A percentile compares a stretch with the other conserved stretches of the same genome.
Evolutionary conservation across 2,888 invertebrate species (phyloP).

Genomic region (Mantis religiosa): DNA sequence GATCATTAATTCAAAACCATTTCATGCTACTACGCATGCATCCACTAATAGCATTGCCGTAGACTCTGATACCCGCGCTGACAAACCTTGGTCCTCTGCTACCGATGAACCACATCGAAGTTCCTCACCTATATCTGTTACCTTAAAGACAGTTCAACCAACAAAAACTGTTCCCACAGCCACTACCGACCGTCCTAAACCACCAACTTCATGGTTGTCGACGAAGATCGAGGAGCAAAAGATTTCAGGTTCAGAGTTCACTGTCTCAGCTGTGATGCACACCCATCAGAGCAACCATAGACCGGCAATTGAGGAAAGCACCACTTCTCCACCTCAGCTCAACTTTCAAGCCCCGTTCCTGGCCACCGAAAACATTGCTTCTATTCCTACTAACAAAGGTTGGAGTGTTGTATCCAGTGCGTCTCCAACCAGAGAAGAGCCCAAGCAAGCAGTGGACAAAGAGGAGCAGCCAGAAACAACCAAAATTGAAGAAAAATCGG

Average conservation of each 20-base stretch:
- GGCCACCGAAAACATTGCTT: slow-evolving; percentile 59
- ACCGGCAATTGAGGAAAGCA: not conserved
- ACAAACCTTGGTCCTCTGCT: not conserved
- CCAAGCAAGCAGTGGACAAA: slow-evolving; percentile 21
- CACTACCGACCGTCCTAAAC: slow-evolving; percentile 26
- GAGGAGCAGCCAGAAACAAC: slow-evolving; percentile 32
- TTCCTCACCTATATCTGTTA: slow-evolving; percentile 23
- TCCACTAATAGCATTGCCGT: not conserved
- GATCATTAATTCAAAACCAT: slow-evolving; percentile 28
- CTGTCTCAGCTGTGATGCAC: slow-evolving; percentile 46
- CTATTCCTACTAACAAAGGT: slow-evolving; percentile 52
- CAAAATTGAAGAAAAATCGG: slow-evolving; percentile 30
- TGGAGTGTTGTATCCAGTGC: slow-evolving; percentile 52
- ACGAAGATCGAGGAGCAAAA: not conserved
- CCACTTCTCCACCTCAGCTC: slow-evolving; percentile 21
- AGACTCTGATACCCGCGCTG: not conserved
- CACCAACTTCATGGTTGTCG: slow-evolving; percentile 31
- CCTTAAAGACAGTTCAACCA: slow-evolving; percentile 23
- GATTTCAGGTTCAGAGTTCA: slow-evolving; percentile 39
- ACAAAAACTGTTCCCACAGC: not conserved
- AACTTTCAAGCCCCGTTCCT: slow-evolving; percentile 34
- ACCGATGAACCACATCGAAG: not conserved
- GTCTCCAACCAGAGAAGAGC: not conserved
- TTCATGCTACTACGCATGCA: not conserved
- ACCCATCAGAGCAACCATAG: slow-evolving; percentile 37